Evolutionary conservation across 1,140 invertebrate species (phyloP), one percentile per base, ranked within the genome.

Genomic region (Proctacanthus coquilletti): DNA sequence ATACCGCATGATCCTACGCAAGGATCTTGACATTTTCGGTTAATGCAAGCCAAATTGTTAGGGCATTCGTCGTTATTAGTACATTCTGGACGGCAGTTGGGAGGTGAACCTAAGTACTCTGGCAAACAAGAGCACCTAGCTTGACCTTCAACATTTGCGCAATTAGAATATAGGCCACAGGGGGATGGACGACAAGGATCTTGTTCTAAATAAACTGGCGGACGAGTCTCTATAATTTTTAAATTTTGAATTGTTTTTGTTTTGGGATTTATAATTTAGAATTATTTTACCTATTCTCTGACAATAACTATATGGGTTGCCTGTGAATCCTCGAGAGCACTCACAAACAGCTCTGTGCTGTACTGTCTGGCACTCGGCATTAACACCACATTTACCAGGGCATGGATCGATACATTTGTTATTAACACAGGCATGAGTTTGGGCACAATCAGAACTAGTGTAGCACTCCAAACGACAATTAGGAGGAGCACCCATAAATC

Each of bases 401-500:
- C 84, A 87, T n/a, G 82, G 81, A 52, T 86, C 74, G 21, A 69
- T 63, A 51, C 84, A 87, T 63, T 80, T 81, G 48, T 82, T 71
- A 56, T 80, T 77, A 14, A 81, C 66, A 51, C 82, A 86, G 1
- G 79, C 77, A 50, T 74, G 70, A 40, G 71, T 71, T 9, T 65
- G 54, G 30, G 72, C 60, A 62, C 81, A 79, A 59, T 86, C 80
- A 9, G 75, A 73, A 53, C 77, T 83, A 4, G 79, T 69, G 33
- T 79, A 68, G 60, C 80, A 85, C 54, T 84, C 77, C 15, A 80
- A 73, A 42, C 77, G 65, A 49, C 83, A 85, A 40, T 68, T 68
- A 13, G 79, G 78, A 19, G 80, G 79, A 42, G 70, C 72, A 37
- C 81, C 80, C 21, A 75, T 62, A 45, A 76, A 83, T 32, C 72